These are phyloP conservation scores for Zaprionus obscuricornis DNA, from an alignment of 2,888 invertebrate genomes.

Conservation along the genomic window DNA sequence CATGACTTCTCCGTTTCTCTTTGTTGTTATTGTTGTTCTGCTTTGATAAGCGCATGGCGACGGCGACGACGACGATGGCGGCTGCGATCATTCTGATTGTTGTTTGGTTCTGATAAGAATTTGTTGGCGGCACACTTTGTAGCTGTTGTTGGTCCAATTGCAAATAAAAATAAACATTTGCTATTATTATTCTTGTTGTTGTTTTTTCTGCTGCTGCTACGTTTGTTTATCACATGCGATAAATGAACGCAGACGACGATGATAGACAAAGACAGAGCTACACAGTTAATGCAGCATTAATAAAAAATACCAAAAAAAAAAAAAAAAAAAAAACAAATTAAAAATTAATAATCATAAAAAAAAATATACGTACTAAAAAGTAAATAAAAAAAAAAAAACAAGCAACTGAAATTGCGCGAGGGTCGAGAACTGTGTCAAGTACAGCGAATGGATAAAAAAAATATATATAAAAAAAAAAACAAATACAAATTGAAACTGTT, in stretches of 20 bases:
- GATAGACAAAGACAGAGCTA: not conserved
- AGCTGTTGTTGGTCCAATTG: constrained; percentile 31
- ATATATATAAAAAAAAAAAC: not conserved
- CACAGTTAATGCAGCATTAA: constrained; percentile 22
- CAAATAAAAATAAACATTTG: constrained; percentile 48
- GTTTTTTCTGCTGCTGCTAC: too few relatives aligned
- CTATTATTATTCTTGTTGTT: constrained; percentile 25
- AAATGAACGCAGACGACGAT: constrained; percentile 38
- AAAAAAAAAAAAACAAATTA: constrained; percentile 22
- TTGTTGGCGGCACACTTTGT: constrained; percentile 67
- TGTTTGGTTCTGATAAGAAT: constrained; percentile 54
- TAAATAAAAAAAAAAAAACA: constrained; percentile 26
- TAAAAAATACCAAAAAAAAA: constrained; percentile 16
- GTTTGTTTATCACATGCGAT: constrained; percentile 63
- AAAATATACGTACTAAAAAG: too few relatives aligned
- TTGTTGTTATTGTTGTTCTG: constrained; percentile 1
- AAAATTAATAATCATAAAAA: constrained; percentile 17
- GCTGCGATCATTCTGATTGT: constrained; percentile 32
- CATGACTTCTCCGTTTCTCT: constrained; percentile 22
- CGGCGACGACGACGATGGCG: too few relatives aligned
- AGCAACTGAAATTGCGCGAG: too few relatives aligned
- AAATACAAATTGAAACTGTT: constrained; percentile 14
- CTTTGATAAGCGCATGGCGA: constrained; percentile 37
- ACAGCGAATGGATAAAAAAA: not conserved
- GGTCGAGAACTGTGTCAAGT: constrained; percentile 13